Conservation (phyloP, 2,797 vertebrate genomes). For the Hippoglossus hippoglossus region DNA sequence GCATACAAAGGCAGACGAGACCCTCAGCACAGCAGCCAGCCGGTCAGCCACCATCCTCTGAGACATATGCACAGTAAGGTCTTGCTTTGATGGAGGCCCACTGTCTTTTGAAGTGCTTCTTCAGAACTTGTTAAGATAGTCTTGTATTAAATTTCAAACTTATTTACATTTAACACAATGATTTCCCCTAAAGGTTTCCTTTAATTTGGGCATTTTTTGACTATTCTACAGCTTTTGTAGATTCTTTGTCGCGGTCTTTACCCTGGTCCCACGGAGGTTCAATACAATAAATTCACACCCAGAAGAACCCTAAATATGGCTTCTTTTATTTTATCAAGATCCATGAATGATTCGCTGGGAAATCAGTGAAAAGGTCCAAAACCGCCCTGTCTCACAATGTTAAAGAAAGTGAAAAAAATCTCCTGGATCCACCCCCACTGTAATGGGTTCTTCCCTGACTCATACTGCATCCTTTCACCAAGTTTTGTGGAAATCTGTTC, state of each 20-base stretch:
- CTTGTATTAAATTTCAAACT: background rate
- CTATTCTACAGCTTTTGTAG: background rate
- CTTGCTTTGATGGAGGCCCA: slow-evolving; percentile 5
- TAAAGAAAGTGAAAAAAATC: too few species aligned
- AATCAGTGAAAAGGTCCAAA: too few species aligned
- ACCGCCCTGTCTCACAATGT: too few species aligned
- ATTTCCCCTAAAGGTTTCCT: background rate
- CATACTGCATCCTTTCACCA: too few species aligned
- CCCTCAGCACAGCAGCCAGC: slow-evolving; percentile 44
- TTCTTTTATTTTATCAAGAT: too few species aligned
- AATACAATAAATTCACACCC: slow-evolving; percentile 22
- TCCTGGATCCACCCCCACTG: too few species aligned
- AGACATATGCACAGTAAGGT: slow-evolving; percentile 18
- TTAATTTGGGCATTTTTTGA: slow-evolving; percentile 3
- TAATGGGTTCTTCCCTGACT: too few species aligned
- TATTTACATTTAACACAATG: background rate
- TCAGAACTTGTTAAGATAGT: background rate
- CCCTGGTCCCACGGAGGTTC: background rate
- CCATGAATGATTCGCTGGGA: too few species aligned
- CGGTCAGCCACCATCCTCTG: slow-evolving; percentile 37
- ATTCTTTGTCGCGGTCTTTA: background rate
- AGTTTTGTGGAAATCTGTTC: too few species aligned
- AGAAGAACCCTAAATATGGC: background rate
- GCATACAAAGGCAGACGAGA: slow-evolving; percentile 72
- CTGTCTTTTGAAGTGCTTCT: slow-evolving; percentile 6